Conservation (phyloP, 2,113 vertebrate species). For the Trochalopteron elliotii region DNA sequence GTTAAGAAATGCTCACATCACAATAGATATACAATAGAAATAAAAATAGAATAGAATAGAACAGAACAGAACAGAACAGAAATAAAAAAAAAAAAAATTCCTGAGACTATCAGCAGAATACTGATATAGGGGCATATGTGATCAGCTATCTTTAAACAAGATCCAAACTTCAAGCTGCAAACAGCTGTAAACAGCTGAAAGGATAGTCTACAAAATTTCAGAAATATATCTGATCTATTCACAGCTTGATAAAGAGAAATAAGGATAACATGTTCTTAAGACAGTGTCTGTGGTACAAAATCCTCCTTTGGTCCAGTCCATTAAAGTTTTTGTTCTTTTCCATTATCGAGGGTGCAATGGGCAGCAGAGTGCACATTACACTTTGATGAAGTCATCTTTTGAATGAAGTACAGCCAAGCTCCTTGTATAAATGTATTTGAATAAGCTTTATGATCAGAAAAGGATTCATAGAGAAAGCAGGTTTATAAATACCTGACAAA, state of each 20-base stretch:
- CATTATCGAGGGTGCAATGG: neutral
- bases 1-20: neutral
- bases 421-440: neutral
- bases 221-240: neutral
- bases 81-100: neutral
- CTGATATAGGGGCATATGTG: neutral
- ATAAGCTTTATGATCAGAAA: neutral
- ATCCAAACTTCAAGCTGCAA: neutral
- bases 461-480: neutral
- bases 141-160: neutral
- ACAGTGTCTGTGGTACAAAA: neutral
- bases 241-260: neutral
- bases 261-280: neutral
- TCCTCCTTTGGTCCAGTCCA: neutral
- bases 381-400: neutral
- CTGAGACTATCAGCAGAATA: neutral
- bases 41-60: neutral
- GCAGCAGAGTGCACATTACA: neutral
- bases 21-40: neutral
- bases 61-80: neutral
- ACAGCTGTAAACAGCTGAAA: neutral
- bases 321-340: neutral
- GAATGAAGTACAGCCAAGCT: fast-evolving
- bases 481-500: neutral
- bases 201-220: neutral